Conservation (phyloP, 2,888 invertebrate genomes). For the Ecdyonurus torrentis region DNA sequence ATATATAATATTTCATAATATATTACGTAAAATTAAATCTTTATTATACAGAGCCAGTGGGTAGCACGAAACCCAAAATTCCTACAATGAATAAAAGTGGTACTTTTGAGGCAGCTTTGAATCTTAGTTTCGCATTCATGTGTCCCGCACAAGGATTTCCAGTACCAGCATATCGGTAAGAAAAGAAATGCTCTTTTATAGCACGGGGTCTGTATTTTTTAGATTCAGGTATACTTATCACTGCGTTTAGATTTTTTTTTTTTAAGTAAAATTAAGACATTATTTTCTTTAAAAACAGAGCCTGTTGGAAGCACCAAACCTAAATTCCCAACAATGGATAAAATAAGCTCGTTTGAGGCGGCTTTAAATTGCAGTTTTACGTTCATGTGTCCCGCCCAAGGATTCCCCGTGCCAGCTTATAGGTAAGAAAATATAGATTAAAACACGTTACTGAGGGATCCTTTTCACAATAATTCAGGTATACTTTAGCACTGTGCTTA, state of each 20-base stretch:
- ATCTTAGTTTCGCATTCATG: neutral
- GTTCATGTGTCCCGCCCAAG: constrained; percentile 54
- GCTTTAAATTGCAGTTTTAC: constrained; percentile 36
- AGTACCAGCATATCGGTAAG: constrained; percentile 42
- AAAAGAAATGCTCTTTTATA: too few relatives aligned
- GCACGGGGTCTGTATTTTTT: too few relatives aligned
- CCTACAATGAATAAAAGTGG: too few relatives aligned
- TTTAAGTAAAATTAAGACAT: too few relatives aligned
- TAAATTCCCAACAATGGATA: constrained; percentile 39
- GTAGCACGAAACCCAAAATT: too few relatives aligned
- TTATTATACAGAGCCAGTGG: too few relatives aligned
- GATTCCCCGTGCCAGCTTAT: constrained; percentile 54
- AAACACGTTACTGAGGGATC: too few relatives aligned
- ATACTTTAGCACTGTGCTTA: neutral
- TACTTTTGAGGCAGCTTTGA: too few relatives aligned
- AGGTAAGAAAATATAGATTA: too few relatives aligned
- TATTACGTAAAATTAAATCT: constrained; percentile 9
- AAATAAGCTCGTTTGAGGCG: constrained; percentile 43
- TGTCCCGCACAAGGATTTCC: constrained; percentile 31
- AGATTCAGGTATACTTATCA: too few relatives aligned
- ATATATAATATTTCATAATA: too few relatives aligned
- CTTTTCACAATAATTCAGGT: neutral
- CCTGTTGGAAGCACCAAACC: constrained; percentile 42
- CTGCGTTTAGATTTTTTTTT: too few relatives aligned
- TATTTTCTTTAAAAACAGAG: constrained; percentile 23